Conservation (phyloP, 2,888 invertebrate species). For the Lasioglossum lativentre region DNA sequence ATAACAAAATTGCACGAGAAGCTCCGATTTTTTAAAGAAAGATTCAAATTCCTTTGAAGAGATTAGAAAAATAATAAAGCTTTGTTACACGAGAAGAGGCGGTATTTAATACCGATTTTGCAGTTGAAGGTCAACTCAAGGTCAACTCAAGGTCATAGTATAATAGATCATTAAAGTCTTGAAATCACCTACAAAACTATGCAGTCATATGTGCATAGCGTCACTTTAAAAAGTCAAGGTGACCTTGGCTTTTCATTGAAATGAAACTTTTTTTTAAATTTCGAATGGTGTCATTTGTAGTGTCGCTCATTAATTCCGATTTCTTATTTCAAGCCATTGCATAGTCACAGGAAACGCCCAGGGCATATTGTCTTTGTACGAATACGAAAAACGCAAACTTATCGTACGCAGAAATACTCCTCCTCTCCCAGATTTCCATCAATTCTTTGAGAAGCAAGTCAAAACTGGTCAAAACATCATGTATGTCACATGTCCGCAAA, state of each 20-base stretch:
- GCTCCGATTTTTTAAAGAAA: not conserved
- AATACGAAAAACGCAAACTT: constrained; percentile 62
- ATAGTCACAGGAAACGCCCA: constrained; percentile 69
- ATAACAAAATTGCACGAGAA: not conserved
- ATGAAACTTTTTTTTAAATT: not conserved
- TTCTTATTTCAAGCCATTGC: constrained; percentile 64
- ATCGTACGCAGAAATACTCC: constrained; percentile 63
- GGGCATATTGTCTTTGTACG: constrained; percentile 69
- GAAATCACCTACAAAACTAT: not conserved
- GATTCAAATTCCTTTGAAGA: not conserved
- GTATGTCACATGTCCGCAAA: constrained; percentile 68
- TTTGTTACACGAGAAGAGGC: not conserved
- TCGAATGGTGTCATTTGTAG: not conserved
- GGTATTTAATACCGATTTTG: not conserved
- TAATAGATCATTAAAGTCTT: not conserved
- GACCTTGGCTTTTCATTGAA: not conserved
- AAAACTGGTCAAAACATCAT: constrained; percentile 50
- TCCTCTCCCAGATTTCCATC: constrained; percentile 60
- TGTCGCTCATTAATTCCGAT: not conserved
- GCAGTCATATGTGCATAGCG: not conserved
- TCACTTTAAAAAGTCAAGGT: not conserved
- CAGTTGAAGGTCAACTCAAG: not conserved
- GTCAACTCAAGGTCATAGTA: not conserved
- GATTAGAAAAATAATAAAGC: not conserved
- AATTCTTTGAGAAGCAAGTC: constrained; percentile 60